Percentiles rank a stretch among this genome's conserved stretches.
Conservation (phyloP, 2,113 vertebrate species). For the Phylloscopus trochilus region DNA sequence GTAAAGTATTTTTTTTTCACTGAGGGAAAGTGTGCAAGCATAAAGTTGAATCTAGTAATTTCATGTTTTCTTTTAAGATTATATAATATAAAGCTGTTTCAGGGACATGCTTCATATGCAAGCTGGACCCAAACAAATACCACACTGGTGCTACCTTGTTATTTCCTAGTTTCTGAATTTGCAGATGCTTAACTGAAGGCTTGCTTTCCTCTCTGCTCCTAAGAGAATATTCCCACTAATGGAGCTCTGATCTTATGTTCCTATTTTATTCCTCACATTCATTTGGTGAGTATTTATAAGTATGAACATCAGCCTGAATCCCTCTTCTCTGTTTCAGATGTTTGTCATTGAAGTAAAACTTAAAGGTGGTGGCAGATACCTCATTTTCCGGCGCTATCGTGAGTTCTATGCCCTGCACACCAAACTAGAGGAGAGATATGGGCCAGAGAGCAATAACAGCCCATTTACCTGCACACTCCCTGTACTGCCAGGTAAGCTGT, state of each 20-base stretch:
- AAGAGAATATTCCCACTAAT: neutral
- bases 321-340: constrained; percentile 64
- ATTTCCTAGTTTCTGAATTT: neutral
- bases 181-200: neutral
- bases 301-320: neutral
- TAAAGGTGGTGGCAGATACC: constrained; percentile 88
- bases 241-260: neutral
- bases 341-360: constrained; percentile 95
- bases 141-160: neutral
- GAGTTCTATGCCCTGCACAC: constrained; percentile 86
- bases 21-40: neutral
- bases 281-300: neutral
- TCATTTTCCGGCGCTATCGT: constrained; percentile 91
- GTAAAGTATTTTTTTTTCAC: neutral
- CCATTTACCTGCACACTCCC: constrained; percentile 81
- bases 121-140: neutral
- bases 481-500: constrained; percentile 80
- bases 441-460: constrained; percentile 65
- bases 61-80: neutral
- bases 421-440: constrained; percentile 84
- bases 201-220: neutral
- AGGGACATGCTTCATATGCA: neutral
- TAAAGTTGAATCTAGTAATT: neutral
- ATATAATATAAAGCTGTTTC: neutral
- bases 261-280: neutral